Evolutionary conservation across 2,797 vertebrate genomes (phyloP).

Genomic region (Bufotes viridis): DNA sequence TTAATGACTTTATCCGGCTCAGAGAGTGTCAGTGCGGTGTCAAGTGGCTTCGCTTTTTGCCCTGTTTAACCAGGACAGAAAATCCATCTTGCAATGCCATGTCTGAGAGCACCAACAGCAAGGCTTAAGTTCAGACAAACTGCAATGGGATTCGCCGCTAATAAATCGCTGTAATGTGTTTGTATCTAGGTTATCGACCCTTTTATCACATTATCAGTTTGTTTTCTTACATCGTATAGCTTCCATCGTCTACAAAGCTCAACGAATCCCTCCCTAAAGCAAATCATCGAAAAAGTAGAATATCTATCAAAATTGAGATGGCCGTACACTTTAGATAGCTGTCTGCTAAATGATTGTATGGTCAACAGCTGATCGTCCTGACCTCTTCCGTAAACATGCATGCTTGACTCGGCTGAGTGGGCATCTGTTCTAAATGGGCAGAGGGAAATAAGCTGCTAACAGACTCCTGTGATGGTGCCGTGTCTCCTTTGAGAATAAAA

Average conservation of each 20-base stretch:
- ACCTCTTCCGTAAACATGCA: too few species aligned
- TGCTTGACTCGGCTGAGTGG: too few species aligned
- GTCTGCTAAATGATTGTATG: too few species aligned
- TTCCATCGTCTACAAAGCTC: not conserved
- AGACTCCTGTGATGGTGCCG: too few species aligned
- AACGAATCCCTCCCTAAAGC: not conserved
- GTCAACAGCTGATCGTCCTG: too few species aligned
- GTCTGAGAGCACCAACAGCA: conserved; percentile 18
- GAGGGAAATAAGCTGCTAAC: too few species aligned
- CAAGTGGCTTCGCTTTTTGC: conserved; percentile 36
- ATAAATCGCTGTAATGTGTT: not conserved
- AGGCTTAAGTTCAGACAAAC: conserved; percentile 8
- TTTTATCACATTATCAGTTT: not conserved
- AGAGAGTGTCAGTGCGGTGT: conserved; percentile 28
- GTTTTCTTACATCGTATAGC: not conserved
- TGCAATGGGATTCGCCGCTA: conserved; percentile 18
- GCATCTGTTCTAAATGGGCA: too few species aligned
- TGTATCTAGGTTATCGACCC: not conserved
- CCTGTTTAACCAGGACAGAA: conserved; percentile 54
- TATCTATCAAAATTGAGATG: not conserved
- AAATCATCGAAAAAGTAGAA: not conserved
- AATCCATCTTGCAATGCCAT: conserved; percentile 44
- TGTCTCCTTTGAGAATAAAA: too few species aligned
- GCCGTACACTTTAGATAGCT: too few species aligned
- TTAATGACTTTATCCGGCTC: conserved; percentile 57